Evolutionary conservation across 2,797 vertebrate genomes (phyloP), one percentile per base, ranked within the genome.

Genomic region (Tolypeutes matacus): DNA sequence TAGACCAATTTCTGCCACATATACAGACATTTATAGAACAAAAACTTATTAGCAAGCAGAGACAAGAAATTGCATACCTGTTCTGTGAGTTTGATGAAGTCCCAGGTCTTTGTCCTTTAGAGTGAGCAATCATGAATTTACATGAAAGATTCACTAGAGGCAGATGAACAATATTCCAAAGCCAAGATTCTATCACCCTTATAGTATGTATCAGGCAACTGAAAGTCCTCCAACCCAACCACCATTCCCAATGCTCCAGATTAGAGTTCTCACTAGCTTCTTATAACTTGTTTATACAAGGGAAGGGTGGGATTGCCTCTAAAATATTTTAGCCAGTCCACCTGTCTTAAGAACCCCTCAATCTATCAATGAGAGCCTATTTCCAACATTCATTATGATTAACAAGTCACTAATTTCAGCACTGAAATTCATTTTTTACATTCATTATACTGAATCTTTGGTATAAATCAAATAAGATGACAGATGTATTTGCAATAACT

Each of bases 371-470:
- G 42, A 92, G 6, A 92, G 25, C 67, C 36, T 58, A 13, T 91
- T 65, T 49, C 75, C 89, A 76, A 53, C 31, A 60, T 64, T 42
- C 62, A 42, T 65, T 86, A 73, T 69, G n/a, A 29, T 14, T 86
- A 34, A 81, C 25, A 64, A 91, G 36, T 17, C 58, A 89, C 20
- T 84, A 34, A 72, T 94, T 86, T 86, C 58, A 77, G 53, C 70
- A 80, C 31, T 56, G 49, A 80, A 80, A 83, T 69, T 69, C 65
- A 75, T 42, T 86, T 95, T 95, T 78, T 20, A 94, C 56, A 75
- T 70, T 51, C 58, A 34, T 67, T 75, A n/a, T 58, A 56, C 72
- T 75, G 83, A 83, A 73, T 53, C 49, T 77, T 82, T 77, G 76
- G 8, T 86, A 70, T 76, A 80, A 86, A 62, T 86, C 12, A 78